A percentile compares a stretch with the other conserved stretches of the same genome.
These are phyloP conservation scores for Tenualosa thibaudeaui DNA, from an alignment of 2,797 vertebrate genomes.

Conservation along the genomic window DNA sequence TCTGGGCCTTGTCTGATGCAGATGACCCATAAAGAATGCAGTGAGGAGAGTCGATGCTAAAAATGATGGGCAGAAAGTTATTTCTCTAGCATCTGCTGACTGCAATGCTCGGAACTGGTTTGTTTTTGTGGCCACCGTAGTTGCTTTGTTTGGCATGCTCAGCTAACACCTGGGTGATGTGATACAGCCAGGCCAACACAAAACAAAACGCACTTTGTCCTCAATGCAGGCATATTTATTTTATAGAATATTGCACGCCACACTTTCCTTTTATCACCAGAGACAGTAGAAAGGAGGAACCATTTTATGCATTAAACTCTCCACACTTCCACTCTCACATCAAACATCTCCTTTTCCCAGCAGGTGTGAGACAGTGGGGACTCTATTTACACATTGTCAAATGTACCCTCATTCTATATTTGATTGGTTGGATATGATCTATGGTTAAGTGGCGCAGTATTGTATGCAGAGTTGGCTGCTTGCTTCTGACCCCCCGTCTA, in stretches of 20 bases:
- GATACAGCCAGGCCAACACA: background rate
- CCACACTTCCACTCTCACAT: background rate
- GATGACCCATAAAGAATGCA: slow-evolving; percentile 15
- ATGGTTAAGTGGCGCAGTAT: background rate
- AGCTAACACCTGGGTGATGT: background rate
- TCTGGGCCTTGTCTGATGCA: background rate
- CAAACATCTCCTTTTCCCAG: background rate
- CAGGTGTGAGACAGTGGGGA: background rate
- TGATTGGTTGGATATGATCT: background rate
- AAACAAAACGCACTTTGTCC: background rate
- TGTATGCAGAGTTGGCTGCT: background rate
- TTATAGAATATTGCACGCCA: background rate
- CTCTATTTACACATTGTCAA: background rate
- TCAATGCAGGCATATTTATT: background rate
- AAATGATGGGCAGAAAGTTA: background rate
- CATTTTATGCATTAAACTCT: background rate
- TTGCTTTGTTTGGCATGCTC: background rate
- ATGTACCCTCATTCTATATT: background rate
- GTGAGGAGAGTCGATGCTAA: background rate
- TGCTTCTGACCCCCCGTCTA: background rate
- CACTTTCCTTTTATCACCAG: background rate
- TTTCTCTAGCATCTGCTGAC: background rate
- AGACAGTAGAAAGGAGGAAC: background rate
- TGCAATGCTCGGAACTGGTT: background rate
- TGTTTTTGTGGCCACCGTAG: background rate